Base-by-base conservation (phyloP, 2,888 invertebrate genomes). In the Agonopterix alstromeriana region DNA sequence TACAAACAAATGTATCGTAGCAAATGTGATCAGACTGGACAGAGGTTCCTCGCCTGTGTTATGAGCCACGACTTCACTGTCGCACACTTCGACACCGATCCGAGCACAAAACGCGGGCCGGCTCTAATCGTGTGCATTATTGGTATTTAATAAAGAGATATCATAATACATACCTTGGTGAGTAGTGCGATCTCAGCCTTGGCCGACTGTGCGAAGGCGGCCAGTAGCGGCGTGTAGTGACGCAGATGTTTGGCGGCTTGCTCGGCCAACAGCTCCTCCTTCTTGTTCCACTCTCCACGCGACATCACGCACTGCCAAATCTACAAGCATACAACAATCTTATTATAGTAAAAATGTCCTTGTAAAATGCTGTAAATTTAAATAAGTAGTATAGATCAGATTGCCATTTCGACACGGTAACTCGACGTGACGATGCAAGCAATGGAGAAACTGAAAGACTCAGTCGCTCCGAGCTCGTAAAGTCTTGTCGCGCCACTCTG, bases 251-350 rank as follows among this genome's bases (percentile, higher is more conserved):
- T 95, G 47, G 97, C 92, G 47, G 98, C 98, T 86, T 98, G 98
- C 73, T 98, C 98, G 46, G 98, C 97, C 57, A 98, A 93, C 65
- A 98, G 85, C 82, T 98, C 98, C 81, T 98, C 98, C 78, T 98
- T 98, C 87, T 98, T 98, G 87, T 98, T 98, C 98, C 98, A 98
- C 86, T 98, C 98, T 52, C 97, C 96, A 68, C 96, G 94, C 48
- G 94, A 93, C 98, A 98, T 98, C 66, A 98, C 93, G 58, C 97
- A 96, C 60, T 93, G 94, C 98, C 98, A 98, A 68, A 98, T 93
- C 96, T 96, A 9, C 7, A 1, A 42, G 2, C 3, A 10, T 42
- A 42, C 4, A 5, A 12, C 12, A 42, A 7, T 12, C 8, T 42
- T 11, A 10, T 10, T 42, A 36, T 27, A 35, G 8, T 36, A 27